Base-by-base conservation (phyloP, 2,113 vertebrate species). In the Seriola rivoliana region DNA sequence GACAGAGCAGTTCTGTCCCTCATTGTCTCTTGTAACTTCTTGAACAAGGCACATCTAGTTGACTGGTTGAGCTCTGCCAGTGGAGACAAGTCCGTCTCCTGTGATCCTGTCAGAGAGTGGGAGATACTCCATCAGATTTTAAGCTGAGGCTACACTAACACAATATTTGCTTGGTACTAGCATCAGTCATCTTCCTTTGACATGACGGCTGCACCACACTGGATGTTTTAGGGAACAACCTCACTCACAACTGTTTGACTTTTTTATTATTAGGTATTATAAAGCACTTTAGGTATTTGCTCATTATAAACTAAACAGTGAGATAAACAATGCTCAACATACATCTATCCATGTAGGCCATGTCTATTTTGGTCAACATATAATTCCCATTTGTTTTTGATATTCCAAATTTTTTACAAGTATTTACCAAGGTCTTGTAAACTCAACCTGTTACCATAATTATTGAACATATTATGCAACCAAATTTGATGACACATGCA, bases 21-120 rank as follows among this genome's bases (percentile, higher is more conserved):
- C 75, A 99, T 68, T 71, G 94, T 72, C 7, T 92, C 84, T 79
- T 87, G 91, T 5, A 97, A 78, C 2, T 68, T 44, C 21, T 87
- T 54, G 36, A 94, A 88, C n/a, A 99, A 69, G 32, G 86, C 85
- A 13, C 23, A 82, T 60, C 81, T 93, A 34, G 93, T 91, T 8
- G 76, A 79, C 25, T 75, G 74, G 0, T 94, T 60, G 0, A 92
- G 92, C 64, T 91, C 91, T 46, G 72, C 75, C 46, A 98, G 95
- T 44, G 93, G 89, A 66, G 86, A 90, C 85, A 99, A 95, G 17
- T 86, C 90, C 62, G 75, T 50, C 54, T 66, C 38, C 52, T 75
- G 36, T 4, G 86, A 83, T 25, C 73, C 95, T 96, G 80, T 19
- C 36, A 85, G n/a, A 78, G 19, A 79, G 4, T 57, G 17, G 21